These are phyloP conservation scores for Celastrina argiolus DNA, from an alignment of 2,888 invertebrate genomes.

Conservation along the genomic window DNA sequence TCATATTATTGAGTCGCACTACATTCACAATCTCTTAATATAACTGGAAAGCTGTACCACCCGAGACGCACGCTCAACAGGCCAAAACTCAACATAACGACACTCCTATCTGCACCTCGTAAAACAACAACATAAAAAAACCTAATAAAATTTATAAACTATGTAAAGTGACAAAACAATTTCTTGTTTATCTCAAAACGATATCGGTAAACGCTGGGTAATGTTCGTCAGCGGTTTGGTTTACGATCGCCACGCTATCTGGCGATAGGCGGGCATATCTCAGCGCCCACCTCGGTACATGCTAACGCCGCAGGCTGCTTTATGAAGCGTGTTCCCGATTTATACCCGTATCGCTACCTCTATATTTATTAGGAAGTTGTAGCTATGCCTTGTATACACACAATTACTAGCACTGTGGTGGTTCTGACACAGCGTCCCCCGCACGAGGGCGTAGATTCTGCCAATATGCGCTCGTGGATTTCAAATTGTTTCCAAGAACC, in stretches of 20 bases:
- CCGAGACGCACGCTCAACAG: neutral
- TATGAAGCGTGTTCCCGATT: slow-evolving; percentile 22
- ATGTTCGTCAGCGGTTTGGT: slow-evolving; percentile 36
- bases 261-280: slow-evolving; percentile 14
- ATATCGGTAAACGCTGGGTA: slow-evolving; percentile 15
- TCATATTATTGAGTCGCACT: neutral
- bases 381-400: neutral
- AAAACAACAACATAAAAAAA: slow-evolving; percentile 1
- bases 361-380: slow-evolving; percentile 19
- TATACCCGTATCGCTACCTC: slow-evolving; percentile 25
- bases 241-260: slow-evolving; percentile 57
- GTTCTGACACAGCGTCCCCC: neutral
- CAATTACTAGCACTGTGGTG: neutral
- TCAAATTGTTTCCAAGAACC: too few species aligned
- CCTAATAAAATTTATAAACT: slow-evolving; percentile 6
- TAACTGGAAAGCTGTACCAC: neutral
- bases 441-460: neutral
- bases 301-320: slow-evolving; percentile 11
- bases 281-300: slow-evolving; percentile 29
- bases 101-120: neutral
- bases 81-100: neutral
- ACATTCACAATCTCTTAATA: neutral
- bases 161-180: slow-evolving; percentile 14
- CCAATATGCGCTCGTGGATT: too few species aligned
- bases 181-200: slow-evolving; percentile 14